Evolutionary conservation across 2,113 vertebrate genomes (phyloP), one percentile per base, ranked within the genome.

Genomic region (Myotis lucifugus): DNA sequence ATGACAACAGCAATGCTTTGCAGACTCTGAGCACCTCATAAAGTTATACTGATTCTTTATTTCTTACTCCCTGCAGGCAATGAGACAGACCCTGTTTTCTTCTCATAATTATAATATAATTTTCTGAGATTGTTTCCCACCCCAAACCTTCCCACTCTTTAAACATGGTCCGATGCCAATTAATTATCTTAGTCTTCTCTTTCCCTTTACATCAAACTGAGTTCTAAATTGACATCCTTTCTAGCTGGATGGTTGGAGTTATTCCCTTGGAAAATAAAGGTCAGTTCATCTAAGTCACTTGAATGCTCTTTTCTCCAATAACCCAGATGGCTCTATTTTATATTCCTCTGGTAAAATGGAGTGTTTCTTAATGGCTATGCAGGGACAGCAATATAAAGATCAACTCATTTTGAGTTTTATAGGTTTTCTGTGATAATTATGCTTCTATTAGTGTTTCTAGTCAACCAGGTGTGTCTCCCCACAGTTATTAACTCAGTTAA

Each of bases 141-240:
- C 94, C n/a, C 86, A 95, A 95, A 94, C 74, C 59, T 96, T 87
- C 85, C 78, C 88, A 94, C 64, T 96, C 86, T 94, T 96, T 97
- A 95, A 93, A 96, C 91, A 95, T 97, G 94, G 96, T 97, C 96
- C 96, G 79, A 96, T 95, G 92, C 94, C 95, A 97, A 97, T 97
- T 97, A 97, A 97, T 97, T 97, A 96, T 97, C 94, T 95, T 94
- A 95, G 97, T 97, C 66, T 97, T 95, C 83, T 87, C 52, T 95
- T 92, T 85, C 79, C 72, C 54, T 94, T 95, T 93, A 94, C 88
- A 94, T 97, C 96, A 97, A 96, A 96, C 93, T 95, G 96, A 97
- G 95, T 91, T 96, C 91, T 94, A 96, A 97, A 97, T 95, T 96
- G 94, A 76, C 95, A 96, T 98, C 83, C 70, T 91, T 95, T 97